Evolutionary conservation across 2,113 vertebrate genomes (phyloP), one percentile per base, ranked within the genome.

Genomic region (Carlito syrichta): DNA sequence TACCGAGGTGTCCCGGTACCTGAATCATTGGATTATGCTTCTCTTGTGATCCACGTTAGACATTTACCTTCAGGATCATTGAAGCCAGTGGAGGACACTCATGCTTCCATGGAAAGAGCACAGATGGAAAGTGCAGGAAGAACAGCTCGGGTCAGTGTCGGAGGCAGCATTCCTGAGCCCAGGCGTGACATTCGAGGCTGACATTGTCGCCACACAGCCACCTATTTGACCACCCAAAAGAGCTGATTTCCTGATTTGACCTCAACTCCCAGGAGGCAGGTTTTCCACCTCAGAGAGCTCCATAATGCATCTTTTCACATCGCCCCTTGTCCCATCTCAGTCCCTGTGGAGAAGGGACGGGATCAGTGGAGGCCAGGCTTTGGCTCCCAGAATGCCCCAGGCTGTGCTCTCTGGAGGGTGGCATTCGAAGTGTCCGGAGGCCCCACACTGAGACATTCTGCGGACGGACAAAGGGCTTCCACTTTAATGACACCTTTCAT

Each of bases 61-160:
- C 74, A 5, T 9, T 10, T 23, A 62, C 9, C 13, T 1, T 13
- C 7, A 16, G 6, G 27, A 5, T 5, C 23, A 10, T 8, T 5
- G 32, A 23, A 11, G 2, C 50, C 10, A 0, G 19, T 1, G 19
- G 7, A 19, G 0, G 5, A 19, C 14, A 11, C 12, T 45, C 38
- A 60, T 25, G 52, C 4, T 19, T 50, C 54, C 5, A 0, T 1
- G 5, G 35, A 14, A 35, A 54, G 74, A 52, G 0, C 7, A 40
- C 0, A 12, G 3, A 40, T 12, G 14, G 25, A 71, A 48, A 48
- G 5, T 0, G 6, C 3, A 40, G 16, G 1, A 11, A 10, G 8
- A 25, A 20, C 20, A 25, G 14, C 12, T 3, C 17, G 0, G 6
- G 1, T 7, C 17, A 0, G 3, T 0, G 10, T 1, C 14, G 0